Conservation (phyloP, 1,140 invertebrate genomes). For the Vanessa atalanta region DNA sequence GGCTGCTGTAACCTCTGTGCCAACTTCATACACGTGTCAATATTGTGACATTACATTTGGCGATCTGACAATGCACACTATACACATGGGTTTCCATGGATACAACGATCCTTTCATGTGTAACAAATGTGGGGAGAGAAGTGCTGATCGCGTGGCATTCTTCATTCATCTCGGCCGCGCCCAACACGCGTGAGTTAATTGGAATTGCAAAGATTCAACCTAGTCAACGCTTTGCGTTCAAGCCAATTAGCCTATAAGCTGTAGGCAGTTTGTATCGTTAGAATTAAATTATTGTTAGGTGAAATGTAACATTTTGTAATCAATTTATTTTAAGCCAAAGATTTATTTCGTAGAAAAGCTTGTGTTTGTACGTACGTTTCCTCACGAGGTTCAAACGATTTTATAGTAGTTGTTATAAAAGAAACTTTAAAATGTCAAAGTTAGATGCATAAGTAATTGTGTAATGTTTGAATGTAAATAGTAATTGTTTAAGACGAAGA, state of each 20-base stretch:
- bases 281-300: constrained; percentile 10
- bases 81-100: constrained; percentile 98
- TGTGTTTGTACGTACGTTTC: not conserved
- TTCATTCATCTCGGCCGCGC: constrained; percentile 94
- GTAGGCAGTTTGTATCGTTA: not conserved
- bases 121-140: constrained; percentile 94
- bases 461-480: constrained; percentile 18
- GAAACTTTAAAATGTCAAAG: no score
- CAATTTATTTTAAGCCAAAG: constrained; percentile 21
- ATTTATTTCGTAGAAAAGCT: constrained; percentile 2
- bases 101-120: constrained; percentile 95
- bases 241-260: constrained; percentile 5
- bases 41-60: constrained; percentile 95
- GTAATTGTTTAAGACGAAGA: no score
- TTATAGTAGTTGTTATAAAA: no score
- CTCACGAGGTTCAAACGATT: not conserved
- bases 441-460: not conserved
- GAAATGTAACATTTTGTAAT: constrained; percentile 19
- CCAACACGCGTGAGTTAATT: constrained; percentile 84
- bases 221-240: constrained; percentile 48
- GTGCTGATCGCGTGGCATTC: constrained; percentile 91
- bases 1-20: constrained; percentile 37
- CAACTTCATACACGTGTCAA: constrained; percentile 85
- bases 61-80: constrained; percentile 94
- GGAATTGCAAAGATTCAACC: constrained; percentile 30